Conservation (phyloP, 2,888 invertebrate species). For the Oscheius sp. region DNA sequence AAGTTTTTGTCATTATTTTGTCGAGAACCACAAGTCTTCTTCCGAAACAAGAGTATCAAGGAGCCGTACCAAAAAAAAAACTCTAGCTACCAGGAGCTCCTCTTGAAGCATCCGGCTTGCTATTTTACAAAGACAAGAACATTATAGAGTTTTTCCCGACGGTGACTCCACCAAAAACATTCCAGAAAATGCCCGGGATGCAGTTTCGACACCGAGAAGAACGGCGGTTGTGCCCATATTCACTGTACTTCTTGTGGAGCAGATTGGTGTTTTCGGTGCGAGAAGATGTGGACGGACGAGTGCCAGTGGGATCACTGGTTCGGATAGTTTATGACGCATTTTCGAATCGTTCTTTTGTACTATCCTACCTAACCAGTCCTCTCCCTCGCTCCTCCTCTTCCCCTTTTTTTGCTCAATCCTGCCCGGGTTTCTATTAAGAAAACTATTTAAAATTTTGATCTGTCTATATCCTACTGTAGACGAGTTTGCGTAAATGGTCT, state of each 20-base stretch:
- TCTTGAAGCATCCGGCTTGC: too few relatives aligned
- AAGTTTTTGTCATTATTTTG: too few relatives aligned
- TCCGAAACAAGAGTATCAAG: too few relatives aligned
- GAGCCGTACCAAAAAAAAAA: too few relatives aligned
- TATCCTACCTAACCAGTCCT: too few relatives aligned
- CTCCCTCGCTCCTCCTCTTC: too few relatives aligned
- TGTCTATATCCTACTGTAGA: not conserved
- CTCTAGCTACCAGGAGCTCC: too few relatives aligned
- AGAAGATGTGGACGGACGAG: constrained; percentile 58
- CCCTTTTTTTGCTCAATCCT: not conserved
- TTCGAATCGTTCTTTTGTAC: not conserved
- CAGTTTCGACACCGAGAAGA: constrained; percentile 58
- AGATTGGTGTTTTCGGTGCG: constrained; percentile 67
- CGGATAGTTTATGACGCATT: not conserved
- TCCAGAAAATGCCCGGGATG: constrained; percentile 64
- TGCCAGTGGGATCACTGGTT: constrained; percentile 73
- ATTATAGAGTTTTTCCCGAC: too few relatives aligned
- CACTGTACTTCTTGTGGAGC: constrained; percentile 61
- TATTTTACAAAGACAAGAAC: too few relatives aligned
- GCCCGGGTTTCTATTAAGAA: not conserved
- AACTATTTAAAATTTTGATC: not conserved
- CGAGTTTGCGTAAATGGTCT: too few relatives aligned
- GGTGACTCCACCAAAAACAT: not conserved
- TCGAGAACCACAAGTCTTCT: too few relatives aligned
- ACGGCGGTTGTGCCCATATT: constrained; percentile 71